Evolutionary conservation across 2,113 vertebrate genomes (phyloP), one percentile per base, ranked within the genome.

Genomic region (Reinhardtius hippoglossoides): DNA sequence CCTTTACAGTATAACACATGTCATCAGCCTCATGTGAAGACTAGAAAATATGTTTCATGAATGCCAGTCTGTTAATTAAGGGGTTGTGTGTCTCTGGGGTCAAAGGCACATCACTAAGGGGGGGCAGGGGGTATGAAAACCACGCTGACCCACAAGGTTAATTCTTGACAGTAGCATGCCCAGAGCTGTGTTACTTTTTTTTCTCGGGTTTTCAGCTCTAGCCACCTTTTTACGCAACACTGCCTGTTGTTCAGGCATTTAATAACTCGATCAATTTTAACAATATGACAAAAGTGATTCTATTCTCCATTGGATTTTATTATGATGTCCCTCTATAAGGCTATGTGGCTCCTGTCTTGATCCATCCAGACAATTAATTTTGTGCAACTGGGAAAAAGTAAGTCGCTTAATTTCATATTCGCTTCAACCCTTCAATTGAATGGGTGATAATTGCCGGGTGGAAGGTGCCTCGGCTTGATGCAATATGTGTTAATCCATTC

Each of bases 401-500:
- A 78, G 71, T 23, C 0, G 5, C 52, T 70, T 60, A 52, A 69
- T 75, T 67, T 44, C 44, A 57, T 70, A 70, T 79, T 76, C 64
- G 58, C 18, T 58, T 60, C 76, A 10, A 35, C 27, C 37, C 54
- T 69, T 66, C 70, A 82, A 61, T 62, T 70, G 61, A 81, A 67
- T 4, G 21, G 62, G 50, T 5, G 37, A 68, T 88, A 83, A 89
- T 86, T 83, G 76, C 61, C 4, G 71, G 63, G 27, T 26, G 52
- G 74, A 76, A 81, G 71, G 64, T 67, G 46, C 60, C 62, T 50
- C 10, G 12, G 63, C 63, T 83, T 88, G 76, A 89, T 71, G 85
- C 75, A 90, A 85, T 77, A 74, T 58, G 63, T 83, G 84, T 74
- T 88, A 87, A 88, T 89, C 80, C 59, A 3, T 84, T 87, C 80